phyloP scores from a whole-genome alignment of 2,888 invertebrate genomes.

The Dichetophora obliterata region DNA sequence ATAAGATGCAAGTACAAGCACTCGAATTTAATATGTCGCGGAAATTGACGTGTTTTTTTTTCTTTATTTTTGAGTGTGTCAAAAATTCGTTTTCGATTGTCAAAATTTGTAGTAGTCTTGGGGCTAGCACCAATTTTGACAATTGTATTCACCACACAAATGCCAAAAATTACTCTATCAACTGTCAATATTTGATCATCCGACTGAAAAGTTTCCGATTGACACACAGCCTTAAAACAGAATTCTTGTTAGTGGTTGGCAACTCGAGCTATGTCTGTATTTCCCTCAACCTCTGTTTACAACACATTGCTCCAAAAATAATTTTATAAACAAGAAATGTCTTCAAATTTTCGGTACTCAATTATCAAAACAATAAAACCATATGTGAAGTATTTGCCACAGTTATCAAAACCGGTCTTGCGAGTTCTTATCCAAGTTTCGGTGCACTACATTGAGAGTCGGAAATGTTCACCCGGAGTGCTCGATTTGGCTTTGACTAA shows the following conservation, averaged over 20 bases:
- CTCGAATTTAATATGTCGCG: too few species aligned
- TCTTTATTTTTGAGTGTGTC: too few species aligned
- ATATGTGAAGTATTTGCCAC: constrained; percentile 65
- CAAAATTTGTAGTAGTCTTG: too few species aligned
- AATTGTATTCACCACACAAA: too few species aligned
- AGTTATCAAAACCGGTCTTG: constrained; percentile 66
- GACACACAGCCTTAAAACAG: too few species aligned
- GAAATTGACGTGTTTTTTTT: too few species aligned
- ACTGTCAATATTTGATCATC: too few species aligned
- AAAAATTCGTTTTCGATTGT: too few species aligned
- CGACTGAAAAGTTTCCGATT: too few species aligned
- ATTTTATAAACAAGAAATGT: constrained; percentile 54
- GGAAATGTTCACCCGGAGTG: constrained; percentile 67
- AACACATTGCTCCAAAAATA: neutral
- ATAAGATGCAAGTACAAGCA: too few species aligned
- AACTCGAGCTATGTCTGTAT: neutral
- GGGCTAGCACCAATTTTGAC: too few species aligned
- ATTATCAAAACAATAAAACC: constrained; percentile 64
- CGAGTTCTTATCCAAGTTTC: constrained; percentile 69
- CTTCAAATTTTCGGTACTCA: constrained; percentile 65
- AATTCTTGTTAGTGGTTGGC: neutral
- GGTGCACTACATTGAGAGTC: constrained; percentile 69
- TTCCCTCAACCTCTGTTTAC: neutral
- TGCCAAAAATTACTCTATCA: too few species aligned
- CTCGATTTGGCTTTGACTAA: constrained; percentile 68